A percentile compares a stretch with the other conserved stretches of the same genome.
phyloP scores from a whole-genome alignment of 2,888 invertebrate genomes.

The Leucophenga maculata region DNA sequence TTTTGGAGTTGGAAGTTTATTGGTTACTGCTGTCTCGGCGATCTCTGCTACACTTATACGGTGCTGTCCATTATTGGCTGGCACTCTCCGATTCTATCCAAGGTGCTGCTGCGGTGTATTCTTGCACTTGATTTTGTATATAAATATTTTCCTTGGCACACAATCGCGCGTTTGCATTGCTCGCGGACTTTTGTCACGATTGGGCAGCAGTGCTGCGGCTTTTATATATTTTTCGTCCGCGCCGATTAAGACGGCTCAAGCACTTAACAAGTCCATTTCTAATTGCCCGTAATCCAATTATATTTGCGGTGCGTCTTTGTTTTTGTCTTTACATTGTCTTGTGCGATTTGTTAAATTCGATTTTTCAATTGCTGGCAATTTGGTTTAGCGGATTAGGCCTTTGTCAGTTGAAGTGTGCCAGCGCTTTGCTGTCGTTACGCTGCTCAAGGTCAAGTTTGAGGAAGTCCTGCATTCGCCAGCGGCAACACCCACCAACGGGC shows the following conservation, averaged over 20 bases:
- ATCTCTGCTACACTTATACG: constrained; percentile 29
- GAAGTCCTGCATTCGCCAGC: not conserved
- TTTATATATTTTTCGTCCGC: constrained; percentile 40
- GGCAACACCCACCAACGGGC: constrained; percentile 33
- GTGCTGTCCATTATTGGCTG: constrained; percentile 2
- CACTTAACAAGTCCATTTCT: constrained; percentile 52
- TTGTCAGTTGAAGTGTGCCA: constrained; percentile 40
- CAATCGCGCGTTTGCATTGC: constrained; percentile 42
- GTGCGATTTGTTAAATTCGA: constrained; percentile 51
- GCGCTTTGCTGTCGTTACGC: constrained; percentile 19
- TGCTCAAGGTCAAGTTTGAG: constrained; percentile 58
- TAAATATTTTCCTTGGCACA: constrained; percentile 30
- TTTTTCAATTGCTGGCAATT: constrained; percentile 57
- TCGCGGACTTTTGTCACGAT: constrained; percentile 18
- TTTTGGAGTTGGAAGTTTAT: not conserved
- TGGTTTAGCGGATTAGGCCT: constrained; percentile 54
- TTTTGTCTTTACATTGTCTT: constrained; percentile 31
- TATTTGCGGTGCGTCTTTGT: constrained; percentile 26
- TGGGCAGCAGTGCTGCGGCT: constrained; percentile 30
- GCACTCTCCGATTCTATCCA: not conserved
- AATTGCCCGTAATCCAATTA: constrained; percentile 67
- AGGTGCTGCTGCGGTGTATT: too few species aligned
- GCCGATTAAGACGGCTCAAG: constrained; percentile 38
- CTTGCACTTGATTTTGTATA: constrained; percentile 32
- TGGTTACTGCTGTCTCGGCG: constrained; percentile 22